Percentiles rank a stretch among this genome's conserved stretches.
These are phyloP conservation scores for Chionoecetes opilio DNA, from an alignment of 1,140 invertebrate species.

Conservation along the genomic window DNA sequence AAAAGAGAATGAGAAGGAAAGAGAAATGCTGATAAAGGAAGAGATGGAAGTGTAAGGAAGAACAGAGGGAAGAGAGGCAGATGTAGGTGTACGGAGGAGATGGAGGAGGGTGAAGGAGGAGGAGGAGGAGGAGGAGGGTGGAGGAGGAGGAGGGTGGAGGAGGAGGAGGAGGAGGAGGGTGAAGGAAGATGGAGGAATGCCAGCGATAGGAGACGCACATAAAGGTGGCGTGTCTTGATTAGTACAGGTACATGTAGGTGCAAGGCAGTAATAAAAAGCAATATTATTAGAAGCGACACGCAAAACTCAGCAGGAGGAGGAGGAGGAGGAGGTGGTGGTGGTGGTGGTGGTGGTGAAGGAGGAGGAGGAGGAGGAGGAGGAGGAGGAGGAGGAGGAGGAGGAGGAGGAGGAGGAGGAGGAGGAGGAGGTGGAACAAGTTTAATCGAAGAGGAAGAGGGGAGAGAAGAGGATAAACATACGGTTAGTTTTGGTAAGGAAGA, in stretches of 20 bases:
- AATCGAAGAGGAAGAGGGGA: neutral
- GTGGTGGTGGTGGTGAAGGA: neutral
- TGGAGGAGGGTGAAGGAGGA: neutral
- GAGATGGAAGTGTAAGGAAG: neutral
- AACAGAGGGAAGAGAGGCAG: neutral
- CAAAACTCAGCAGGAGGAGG: neutral
- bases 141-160: neutral
- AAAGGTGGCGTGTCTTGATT: neutral
- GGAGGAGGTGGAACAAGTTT: neutral
- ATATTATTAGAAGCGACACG: conserved; percentile 19
- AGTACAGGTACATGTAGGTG: neutral
- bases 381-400: neutral
- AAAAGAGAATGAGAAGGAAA: neutral
- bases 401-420: neutral
- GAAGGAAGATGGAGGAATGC: neutral
- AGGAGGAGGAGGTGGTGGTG: neutral
- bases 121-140: neutral
- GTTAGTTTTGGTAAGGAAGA: no score
- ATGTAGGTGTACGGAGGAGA: neutral
- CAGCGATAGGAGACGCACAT: neutral
- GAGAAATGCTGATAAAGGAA: neutral
- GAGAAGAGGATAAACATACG: neutral
- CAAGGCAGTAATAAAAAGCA: neutral
- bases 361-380: neutral
- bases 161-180: neutral